These are phyloP conservation scores for Eurypyga helias DNA, from an alignment of 2,113 vertebrate genomes.

Conservation along the genomic window DNA sequence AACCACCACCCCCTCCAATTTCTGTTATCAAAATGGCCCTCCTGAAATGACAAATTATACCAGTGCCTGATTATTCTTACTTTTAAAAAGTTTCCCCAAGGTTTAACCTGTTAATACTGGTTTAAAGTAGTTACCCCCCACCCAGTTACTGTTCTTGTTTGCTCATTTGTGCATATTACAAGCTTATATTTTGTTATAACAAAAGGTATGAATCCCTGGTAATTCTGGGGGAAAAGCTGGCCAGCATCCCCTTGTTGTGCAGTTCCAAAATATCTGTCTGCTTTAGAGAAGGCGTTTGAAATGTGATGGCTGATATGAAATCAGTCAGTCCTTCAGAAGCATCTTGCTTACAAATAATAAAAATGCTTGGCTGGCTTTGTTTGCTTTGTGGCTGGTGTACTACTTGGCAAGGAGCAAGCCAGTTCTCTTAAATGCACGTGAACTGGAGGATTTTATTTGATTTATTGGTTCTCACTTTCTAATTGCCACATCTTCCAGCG, in stretches of 20 bases:
- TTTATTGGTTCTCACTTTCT: not conserved
- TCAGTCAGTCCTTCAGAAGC: not conserved
- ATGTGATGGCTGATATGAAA: not conserved
- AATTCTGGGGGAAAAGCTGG: not conserved
- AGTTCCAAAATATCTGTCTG: not conserved
- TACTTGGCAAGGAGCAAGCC: not conserved
- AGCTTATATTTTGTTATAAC: not conserved
- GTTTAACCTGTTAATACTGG: not conserved
- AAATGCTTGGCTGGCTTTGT: not conserved
- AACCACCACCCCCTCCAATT: fast-evolving
- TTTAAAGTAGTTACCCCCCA: not conserved
- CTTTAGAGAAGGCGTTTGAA: not conserved
- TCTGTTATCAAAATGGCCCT: not conserved
- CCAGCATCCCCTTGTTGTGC: not conserved
- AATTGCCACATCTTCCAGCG: not conserved
- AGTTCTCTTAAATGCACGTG: not conserved
- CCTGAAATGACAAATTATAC: not conserved
- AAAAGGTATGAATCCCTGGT: not conserved
- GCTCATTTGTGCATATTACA: not conserved
- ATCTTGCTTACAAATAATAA: not conserved
- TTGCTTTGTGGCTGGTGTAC: not conserved
- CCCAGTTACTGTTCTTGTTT: not conserved
- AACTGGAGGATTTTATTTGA: not conserved
- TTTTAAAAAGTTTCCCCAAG: not conserved
- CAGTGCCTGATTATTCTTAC: not conserved